Base-by-base conservation (phyloP, 2,888 invertebrate species). In the Ischnus inquisitorius region DNA sequence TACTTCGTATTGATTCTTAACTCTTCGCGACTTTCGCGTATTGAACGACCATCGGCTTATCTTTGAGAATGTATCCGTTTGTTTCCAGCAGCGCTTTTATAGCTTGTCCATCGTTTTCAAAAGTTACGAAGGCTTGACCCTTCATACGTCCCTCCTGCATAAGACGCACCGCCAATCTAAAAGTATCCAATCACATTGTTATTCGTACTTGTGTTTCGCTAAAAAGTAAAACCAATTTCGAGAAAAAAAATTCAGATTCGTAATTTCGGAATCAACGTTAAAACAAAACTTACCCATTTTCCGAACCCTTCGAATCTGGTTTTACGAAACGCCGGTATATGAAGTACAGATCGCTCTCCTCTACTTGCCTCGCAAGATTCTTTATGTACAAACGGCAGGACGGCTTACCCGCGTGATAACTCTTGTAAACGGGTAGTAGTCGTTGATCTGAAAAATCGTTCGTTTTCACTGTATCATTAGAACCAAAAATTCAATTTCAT, bases 131-230 rank as follows among this genome's bases (percentile, higher is more conserved):
- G 0, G 98, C 98, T 94, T 99, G 99, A 0, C 98, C 98, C 93
- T 98, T 99, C 98, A 99, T 98, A 90, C 98, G 95, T 0, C 99
- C 99, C 93, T 98, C 97, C 91, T 97, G 97, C 98, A 99, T 98
- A 14, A 98, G 95, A 88, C 97, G 95, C 3, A 98, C 96, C 92
- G 95, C 94, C 90, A 95, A 96, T 91, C 95, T 95, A 87, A 41
- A 93, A 90, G 72, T 39, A 65, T 51, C 12, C 6, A 28, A 62
- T 75, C 64, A 19, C 14, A 25, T 12, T 19, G 43, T 14, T 22
- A 64, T 6, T 76, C 43, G 5, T 6, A 54, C 6, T 4, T 65
- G 16, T 69, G 3, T 14, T 19, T 16, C 14, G 34, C n/a, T n/a
- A n/a, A n/a, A n/a, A n/a, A n/a, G n/a, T 28, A 28, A 28, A 28